A percentile compares a stretch with the other conserved stretches of the same genome.
Evolutionary conservation across 2,888 invertebrate species (phyloP).

Genomic region (Gnatocerus cornutus): DNA sequence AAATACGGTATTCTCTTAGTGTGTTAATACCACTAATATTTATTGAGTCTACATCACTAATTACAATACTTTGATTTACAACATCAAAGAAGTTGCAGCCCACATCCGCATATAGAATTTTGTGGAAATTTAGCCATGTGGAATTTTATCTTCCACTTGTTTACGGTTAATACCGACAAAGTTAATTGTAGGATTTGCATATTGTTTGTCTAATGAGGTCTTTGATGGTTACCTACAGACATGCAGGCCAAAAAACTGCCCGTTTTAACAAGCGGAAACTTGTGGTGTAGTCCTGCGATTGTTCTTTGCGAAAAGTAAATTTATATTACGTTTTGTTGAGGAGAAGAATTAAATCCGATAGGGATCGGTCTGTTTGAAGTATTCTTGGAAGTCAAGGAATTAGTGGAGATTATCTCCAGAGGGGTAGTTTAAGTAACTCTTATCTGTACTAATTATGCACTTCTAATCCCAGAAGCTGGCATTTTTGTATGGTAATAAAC

Average conservation of each 20-base stretch:
- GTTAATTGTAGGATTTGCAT: constrained; percentile 29
- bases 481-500: no score
- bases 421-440: no score
- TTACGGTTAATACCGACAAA: constrained; percentile 11
- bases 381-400: no score
- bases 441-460: no score
- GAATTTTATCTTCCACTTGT: constrained; percentile 13
- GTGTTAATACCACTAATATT: constrained; percentile 42
- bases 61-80: constrained; percentile 29
- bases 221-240: constrained; percentile 24
- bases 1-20: constrained; percentile 46
- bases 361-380: not conserved
- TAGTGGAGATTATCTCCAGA: no score
- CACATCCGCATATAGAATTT: constrained; percentile 20
- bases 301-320: constrained; percentile 21
- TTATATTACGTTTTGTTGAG: not conserved
- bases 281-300: constrained; percentile 6
- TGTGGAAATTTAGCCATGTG: not conserved
- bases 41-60: constrained; percentile 30
- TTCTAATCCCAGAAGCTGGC: no score
- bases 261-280: constrained; percentile 14
- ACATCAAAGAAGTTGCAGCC: not conserved
- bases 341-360: constrained; percentile 2
- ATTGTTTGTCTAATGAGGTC: constrained; percentile 16
- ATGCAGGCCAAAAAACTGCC: constrained; percentile 3